Percentiles rank a stretch among this genome's conserved stretches.
These are phyloP conservation scores for Danio albolineatus DNA, from an alignment of 2,797 vertebrate species.

Conservation along the genomic window DNA sequence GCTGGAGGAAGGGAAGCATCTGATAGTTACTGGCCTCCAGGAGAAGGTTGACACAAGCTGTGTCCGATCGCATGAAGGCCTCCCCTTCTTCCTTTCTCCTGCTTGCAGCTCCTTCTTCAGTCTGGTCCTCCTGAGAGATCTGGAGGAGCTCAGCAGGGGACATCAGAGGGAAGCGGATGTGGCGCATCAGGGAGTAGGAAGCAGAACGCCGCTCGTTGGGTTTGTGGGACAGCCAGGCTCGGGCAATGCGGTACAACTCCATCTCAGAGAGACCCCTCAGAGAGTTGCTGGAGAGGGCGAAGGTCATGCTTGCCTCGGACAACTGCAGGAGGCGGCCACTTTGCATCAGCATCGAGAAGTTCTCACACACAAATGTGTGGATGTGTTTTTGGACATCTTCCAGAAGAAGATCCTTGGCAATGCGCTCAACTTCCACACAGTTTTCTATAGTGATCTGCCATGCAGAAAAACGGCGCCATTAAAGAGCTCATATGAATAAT, in stretches of 20 bases:
- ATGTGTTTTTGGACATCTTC: constrained; percentile 73
- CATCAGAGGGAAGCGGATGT: constrained; percentile 84
- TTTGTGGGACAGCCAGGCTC: constrained; percentile 77
- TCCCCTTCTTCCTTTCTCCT: constrained; percentile 10
- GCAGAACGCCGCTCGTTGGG: constrained; percentile 59
- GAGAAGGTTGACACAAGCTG: constrained; percentile 82
- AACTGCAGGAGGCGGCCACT: constrained; percentile 74
- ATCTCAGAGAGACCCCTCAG: constrained; percentile 79
- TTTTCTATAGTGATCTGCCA: constrained; percentile 81
- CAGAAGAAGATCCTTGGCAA: constrained; percentile 77
- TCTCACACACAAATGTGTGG: constrained; percentile 76
- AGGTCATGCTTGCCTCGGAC: constrained; percentile 72
- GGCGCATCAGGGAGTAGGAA: constrained; percentile 76
- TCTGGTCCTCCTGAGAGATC: constrained; percentile 81
- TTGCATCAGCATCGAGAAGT: constrained; percentile 74
- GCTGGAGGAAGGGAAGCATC: constrained; percentile 86
- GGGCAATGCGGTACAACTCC: constrained; percentile 79
- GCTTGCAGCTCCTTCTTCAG: background rate
- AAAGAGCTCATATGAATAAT: background rate
- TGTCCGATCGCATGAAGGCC: constrained; percentile 76
- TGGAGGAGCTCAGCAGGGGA: constrained; percentile 80
- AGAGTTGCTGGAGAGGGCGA: constrained; percentile 77
- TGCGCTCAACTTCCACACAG: constrained; percentile 81
- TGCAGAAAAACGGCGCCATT: constrained; percentile 3
- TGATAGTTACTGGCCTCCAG: constrained; percentile 87